Base-by-base conservation (phyloP, 2,113 vertebrate species). In the Bubo scandiacus region DNA sequence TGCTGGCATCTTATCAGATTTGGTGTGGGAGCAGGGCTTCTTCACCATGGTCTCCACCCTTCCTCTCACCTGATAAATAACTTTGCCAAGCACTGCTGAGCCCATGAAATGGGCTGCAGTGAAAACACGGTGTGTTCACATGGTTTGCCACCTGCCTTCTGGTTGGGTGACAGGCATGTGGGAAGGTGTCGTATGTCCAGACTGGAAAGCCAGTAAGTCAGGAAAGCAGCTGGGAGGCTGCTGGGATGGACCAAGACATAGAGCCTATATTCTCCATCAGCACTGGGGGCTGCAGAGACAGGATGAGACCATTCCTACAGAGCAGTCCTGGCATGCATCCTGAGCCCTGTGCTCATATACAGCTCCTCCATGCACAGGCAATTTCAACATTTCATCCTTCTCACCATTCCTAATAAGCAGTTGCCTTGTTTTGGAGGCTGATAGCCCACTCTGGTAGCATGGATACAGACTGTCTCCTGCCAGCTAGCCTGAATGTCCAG, bases 251-350 rank as follows among this genome's bases (percentile, higher is more conserved):
- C 32, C 0, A 2, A 59, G 75, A 22, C n/a, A 95, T 86, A 29
- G 9, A 72, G 10, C 34, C 26, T 23, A 9, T 21, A 14, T 34
- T 19, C 21, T 61, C 30, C 21, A 55, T 36, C 57, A 75, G 43
- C 29, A 30, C 4, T 0, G 0, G 47, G 36, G 43, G 32, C 25
- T 43, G 25, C 0, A 0, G n/a, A 43, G 57, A 15, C 36, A 47
- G 40, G 19, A n/a, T 65, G 32, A 77, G 40, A 15, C 34, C 5
- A 0, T 43, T 58, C 36, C 25, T 68, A 19, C 14, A 52, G 36
- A 26, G 30, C 0, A 1, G 9, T 38, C 34, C 30, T 12, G 6
- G 34, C 1, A 2, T 54, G 73, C 36, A 36, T 22, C 32, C 27
- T 2, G 2, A 93, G 45, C n/a, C 16, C 40, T 36, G 38, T 55